Conservation (phyloP, 2,797 vertebrate species). For the Pitangus sulphuratus region DNA sequence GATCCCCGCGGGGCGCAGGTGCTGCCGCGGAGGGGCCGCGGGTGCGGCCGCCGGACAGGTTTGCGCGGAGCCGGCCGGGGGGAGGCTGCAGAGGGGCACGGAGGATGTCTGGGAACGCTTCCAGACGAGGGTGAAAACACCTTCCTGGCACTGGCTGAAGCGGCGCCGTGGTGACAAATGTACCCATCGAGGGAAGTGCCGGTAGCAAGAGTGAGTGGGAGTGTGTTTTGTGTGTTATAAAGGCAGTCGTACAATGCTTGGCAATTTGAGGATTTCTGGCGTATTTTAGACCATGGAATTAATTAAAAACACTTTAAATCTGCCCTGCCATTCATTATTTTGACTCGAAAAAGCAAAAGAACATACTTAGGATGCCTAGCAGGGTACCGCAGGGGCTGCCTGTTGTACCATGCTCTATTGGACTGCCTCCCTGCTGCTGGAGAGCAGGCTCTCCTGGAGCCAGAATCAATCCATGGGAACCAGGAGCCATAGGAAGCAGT, state of each 20-base stretch:
- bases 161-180: not conserved
- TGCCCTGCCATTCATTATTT: accelerated
- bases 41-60: not conserved
- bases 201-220: not conserved
- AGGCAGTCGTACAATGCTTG: not conserved
- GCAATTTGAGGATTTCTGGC: not conserved
- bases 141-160: not conserved
- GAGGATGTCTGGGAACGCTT: not conserved
- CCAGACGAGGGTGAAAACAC: accelerated
- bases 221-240: not conserved
- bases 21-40: not conserved
- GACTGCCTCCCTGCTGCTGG: not conserved
- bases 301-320: not conserved
- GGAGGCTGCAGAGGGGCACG: not conserved
- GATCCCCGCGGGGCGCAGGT: not conserved
- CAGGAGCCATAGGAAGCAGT: not conserved
- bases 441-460: not conserved
- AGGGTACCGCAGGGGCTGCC: not conserved
- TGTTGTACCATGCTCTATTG: not conserved
- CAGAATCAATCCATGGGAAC: not conserved
- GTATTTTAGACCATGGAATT: accelerated
- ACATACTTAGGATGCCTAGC: not conserved
- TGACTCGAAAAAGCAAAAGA: not conserved
- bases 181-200: not conserved
- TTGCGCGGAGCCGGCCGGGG: not conserved